Conservation (phyloP, 1,140 invertebrate genomes). For the Drosophila pruinosa region DNA sequence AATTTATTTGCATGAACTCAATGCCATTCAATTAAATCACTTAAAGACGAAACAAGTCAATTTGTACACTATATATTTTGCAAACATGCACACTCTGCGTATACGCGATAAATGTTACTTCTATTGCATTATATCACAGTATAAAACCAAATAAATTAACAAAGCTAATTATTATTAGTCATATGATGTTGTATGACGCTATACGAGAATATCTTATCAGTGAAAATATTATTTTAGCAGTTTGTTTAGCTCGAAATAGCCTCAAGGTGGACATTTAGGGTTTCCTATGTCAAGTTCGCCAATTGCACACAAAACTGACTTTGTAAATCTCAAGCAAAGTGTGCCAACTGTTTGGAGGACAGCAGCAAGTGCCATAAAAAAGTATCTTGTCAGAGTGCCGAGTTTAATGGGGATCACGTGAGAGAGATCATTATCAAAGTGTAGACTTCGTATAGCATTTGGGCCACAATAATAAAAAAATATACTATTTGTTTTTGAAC, state of each 20-base stretch:
- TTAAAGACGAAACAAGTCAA: too few relatives aligned
- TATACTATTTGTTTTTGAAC: neutral
- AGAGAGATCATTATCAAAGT: slow-evolving; percentile 19
- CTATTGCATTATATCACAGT: too few relatives aligned
- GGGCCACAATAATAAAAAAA: neutral
- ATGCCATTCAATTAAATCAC: too few relatives aligned
- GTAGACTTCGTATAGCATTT: neutral
- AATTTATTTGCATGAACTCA: too few relatives aligned
- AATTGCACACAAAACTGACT: slow-evolving; percentile 12
- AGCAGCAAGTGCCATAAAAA: slow-evolving; percentile 8
- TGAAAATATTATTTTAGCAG: neutral
- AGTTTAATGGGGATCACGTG: slow-evolving; percentile 39
- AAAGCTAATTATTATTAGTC: slow-evolving; percentile 16
- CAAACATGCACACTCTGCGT: too few relatives aligned
- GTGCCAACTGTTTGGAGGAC: slow-evolving; percentile 10
- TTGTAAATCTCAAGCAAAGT: slow-evolving; percentile 8
- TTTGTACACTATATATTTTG: too few relatives aligned
- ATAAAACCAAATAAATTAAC: too few relatives aligned
- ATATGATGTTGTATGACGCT: slow-evolving; percentile 17
- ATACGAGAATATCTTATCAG: slow-evolving; percentile 20
- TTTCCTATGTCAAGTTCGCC: slow-evolving; percentile 29
- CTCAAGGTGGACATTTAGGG: neutral
- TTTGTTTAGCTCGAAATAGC: neutral
- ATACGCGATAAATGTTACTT: too few relatives aligned
- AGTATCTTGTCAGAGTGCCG: slow-evolving; percentile 15